These are phyloP conservation scores for Xiphophorus couchianus DNA, from an alignment of 2,113 vertebrate species.

Conservation along the genomic window DNA sequence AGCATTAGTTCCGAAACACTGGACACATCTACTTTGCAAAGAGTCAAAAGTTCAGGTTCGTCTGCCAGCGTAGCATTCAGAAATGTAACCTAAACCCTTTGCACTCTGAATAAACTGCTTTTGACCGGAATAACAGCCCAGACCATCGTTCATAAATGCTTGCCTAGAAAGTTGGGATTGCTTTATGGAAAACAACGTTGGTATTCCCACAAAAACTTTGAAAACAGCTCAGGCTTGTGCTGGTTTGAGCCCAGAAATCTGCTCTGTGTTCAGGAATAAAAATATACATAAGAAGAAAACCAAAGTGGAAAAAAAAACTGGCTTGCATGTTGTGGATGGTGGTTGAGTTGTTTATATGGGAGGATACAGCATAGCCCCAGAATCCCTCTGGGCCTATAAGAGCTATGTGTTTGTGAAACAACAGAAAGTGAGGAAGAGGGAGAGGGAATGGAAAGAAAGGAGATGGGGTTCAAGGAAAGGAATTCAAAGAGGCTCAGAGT, in stretches of 20 bases:
- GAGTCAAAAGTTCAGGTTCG: slow-evolving; percentile 43
- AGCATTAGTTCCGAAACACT: slow-evolving; percentile 19
- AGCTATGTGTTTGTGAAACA: slow-evolving; percentile 68
- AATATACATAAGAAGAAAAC: slow-evolving; percentile 66
- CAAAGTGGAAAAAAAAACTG: slow-evolving; percentile 39
- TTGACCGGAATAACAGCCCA: slow-evolving; percentile 66
- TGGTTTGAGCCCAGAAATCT: slow-evolving; percentile 49
- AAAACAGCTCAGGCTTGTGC: slow-evolving; percentile 30
- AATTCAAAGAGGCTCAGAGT: slow-evolving; percentile 36
- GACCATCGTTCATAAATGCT: slow-evolving; percentile 56
- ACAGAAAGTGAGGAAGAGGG: slow-evolving; percentile 55
- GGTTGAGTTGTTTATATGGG: slow-evolving; percentile 72
- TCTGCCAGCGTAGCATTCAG: slow-evolving; percentile 45
- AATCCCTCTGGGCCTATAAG: slow-evolving; percentile 63
- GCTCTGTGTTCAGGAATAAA: slow-evolving; percentile 52
- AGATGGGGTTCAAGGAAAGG: slow-evolving; percentile 32
- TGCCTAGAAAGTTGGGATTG: slow-evolving; percentile 46
- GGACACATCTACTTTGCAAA: slow-evolving; percentile 10
- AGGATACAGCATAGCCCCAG: slow-evolving; percentile 67
- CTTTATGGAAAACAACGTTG: slow-evolving; percentile 66
- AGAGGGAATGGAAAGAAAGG: slow-evolving; percentile 36
- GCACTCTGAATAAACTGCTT: slow-evolving; percentile 51
- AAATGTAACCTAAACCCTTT: slow-evolving; percentile 51
- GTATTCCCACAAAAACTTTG: slow-evolving; percentile 61
- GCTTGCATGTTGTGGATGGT: slow-evolving; percentile 57